These are phyloP conservation scores for Xestia xanthographa DNA, from an alignment of 2,888 invertebrate species.

Conservation along the genomic window DNA sequence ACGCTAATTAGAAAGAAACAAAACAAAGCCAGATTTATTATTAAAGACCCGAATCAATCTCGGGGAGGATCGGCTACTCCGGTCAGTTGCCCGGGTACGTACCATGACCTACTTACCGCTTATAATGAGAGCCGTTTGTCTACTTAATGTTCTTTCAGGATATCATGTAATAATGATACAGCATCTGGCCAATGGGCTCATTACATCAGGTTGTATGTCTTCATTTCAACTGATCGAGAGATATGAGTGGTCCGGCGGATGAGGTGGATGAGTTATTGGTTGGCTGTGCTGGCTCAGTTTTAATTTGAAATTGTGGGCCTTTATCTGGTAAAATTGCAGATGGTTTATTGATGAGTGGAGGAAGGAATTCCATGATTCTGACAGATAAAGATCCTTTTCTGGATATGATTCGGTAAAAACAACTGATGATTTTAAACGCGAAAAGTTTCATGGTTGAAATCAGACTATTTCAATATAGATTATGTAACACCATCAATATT, in stretches of 20 bases:
- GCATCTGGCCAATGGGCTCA: conserved; percentile 80
- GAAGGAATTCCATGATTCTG: not conserved
- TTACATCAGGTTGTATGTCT: conserved; percentile 80
- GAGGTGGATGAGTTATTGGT: conserved; percentile 18
- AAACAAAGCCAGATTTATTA: conserved; percentile 61
- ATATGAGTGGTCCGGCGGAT: conserved; percentile 70
- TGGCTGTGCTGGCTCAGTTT: not conserved
- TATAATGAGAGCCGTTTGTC: conserved; percentile 86
- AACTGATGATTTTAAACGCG: not conserved
- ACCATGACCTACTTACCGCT: conserved; percentile 68
- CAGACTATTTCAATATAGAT: not conserved
- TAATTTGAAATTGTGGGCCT: conserved; percentile 24
- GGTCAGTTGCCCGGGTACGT: conserved; percentile 24
- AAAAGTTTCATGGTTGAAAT: not conserved
- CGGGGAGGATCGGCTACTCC: conserved; percentile 36
- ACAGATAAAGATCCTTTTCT: not conserved
- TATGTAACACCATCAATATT: not conserved
- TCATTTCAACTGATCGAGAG: conserved; percentile 84
- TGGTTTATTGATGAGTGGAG: not conserved
- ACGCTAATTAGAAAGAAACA: conserved; percentile 56
- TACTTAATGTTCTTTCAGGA: conserved; percentile 84
- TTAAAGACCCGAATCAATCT: conserved; percentile 61
- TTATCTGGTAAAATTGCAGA: not conserved
- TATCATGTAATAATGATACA: conserved; percentile 87
- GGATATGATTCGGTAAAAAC: not conserved